phyloP scores from a whole-genome alignment of 2,797 vertebrate species.

The Clamator glandarius region DNA sequence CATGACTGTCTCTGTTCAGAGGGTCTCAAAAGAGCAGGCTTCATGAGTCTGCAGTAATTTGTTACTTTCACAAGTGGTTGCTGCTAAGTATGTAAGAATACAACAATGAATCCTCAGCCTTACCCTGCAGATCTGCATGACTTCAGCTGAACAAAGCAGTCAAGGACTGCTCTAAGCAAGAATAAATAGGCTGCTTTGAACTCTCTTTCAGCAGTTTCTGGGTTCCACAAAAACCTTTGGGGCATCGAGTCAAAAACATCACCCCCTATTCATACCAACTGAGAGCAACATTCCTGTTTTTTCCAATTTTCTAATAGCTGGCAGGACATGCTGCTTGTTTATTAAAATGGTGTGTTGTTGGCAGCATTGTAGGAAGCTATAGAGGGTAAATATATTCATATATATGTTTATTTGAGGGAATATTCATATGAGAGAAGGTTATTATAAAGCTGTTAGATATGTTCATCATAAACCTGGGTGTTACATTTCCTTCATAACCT shows the following conservation, averaged over 20 bases:
- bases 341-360: neutral
- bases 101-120: neutral
- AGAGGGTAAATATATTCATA: neutral
- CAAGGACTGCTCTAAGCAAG: neutral
- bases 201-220: neutral
- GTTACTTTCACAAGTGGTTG: neutral
- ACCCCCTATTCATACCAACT: neutral
- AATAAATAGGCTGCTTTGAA: conserved; percentile 10
- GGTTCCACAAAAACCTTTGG: neutral
- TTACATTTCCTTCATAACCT: conserved; percentile 24
- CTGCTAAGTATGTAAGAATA: neutral
- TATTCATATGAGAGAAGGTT: neutral
- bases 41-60: neutral
- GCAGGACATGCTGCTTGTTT: neutral
- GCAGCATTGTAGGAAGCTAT: neutral
- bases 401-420: neutral
- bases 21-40: neutral
- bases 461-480: neutral
- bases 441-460: neutral
- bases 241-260: neutral
- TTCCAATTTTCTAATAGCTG: neutral
- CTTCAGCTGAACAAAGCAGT: conserved; percentile 43
- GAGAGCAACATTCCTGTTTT: neutral
- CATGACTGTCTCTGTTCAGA: neutral
- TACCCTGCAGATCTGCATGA: conserved; percentile 13